Base-by-base conservation (phyloP, 2,113 vertebrate genomes). In the Elgaria multicarinata region DNA sequence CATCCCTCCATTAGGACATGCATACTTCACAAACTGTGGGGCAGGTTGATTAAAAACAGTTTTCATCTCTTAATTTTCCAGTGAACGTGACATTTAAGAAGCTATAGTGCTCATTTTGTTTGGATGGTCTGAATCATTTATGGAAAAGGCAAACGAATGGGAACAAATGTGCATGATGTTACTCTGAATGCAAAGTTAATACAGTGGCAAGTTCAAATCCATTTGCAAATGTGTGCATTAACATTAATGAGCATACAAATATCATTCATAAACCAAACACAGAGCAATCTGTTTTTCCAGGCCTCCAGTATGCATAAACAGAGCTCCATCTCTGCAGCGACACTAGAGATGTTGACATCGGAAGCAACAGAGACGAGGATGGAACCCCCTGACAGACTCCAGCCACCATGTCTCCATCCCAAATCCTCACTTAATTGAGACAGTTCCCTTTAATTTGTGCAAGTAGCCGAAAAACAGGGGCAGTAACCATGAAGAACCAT, bases 401-500 rank as follows among this genome's bases (percentile, higher is more conserved):
- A 89, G 87, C 31, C 87, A 58, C 24, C 28, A 66, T 76, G 71
- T 83, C 80, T 83, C 87, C 72, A 83, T 36, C 71, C 28, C 42
- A 78, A 72, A 24, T 3, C 9, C 3, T 6, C 18, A 36, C 75
- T 71, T 87, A 80, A 0, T 0, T 80, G 0, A 0, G 9, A 18
- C 3, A 0, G 33, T 79, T 89, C 67, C 26, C 26, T 64, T 53
- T 3, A 53, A 86, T 0, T 16, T 72, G 44, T 20, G 8, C 85
- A 26, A 1, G 67, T 12, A n/a, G 9, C 22, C 50, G 67, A 46
- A 7, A 75, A 62, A 24, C 7, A 64, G 71, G 84, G 39, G 24
- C 71, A 86, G 62, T 86, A 86, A 89, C 58, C 72, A 39, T 53
- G 71, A 83, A 84, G 81, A 76, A 83, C 39, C 72, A 76, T 76